Evolutionary conservation across 2,888 invertebrate genomes (phyloP).

Genomic region (Willowsia nigromaculata): DNA sequence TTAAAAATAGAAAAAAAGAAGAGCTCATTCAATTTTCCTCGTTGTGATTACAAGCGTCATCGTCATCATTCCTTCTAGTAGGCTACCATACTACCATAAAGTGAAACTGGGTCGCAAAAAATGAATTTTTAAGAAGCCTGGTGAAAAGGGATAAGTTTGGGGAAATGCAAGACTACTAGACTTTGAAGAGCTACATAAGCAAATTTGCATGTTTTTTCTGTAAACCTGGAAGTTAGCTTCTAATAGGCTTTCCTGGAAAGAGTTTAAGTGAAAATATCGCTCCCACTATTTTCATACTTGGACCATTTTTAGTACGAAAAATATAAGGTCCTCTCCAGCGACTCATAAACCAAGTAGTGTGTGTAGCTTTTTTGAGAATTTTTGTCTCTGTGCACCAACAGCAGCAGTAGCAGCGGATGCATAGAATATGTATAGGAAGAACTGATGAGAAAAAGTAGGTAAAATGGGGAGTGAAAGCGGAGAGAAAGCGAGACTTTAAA

Average conservation of each 20-base stretch:
- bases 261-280: constrained; percentile 29
- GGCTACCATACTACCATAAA: background rate
- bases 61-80: background rate
- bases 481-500: background rate
- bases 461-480: background rate
- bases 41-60: constrained; percentile 5
- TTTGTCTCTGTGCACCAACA: background rate
- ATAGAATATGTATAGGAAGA: too few species aligned
- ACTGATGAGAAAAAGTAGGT: background rate
- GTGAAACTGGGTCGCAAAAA: too few species aligned
- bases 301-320: too few species aligned
- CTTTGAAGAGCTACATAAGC: too few species aligned
- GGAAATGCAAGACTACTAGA: too few species aligned
- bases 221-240: background rate
- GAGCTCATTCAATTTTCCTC: constrained; percentile 65
- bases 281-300: background rate
- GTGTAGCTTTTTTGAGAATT: background rate
- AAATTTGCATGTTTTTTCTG: background rate
- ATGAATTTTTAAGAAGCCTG: too few species aligned
- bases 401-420: background rate
- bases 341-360: constrained; percentile 30
- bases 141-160: too few species aligned
- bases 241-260: background rate
- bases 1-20: constrained; percentile 8
- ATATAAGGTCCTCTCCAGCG: constrained; percentile 46